These are phyloP conservation scores for Ursus arctos DNA, from an alignment of 2,113 vertebrate genomes.

Conservation along the genomic window DNA sequence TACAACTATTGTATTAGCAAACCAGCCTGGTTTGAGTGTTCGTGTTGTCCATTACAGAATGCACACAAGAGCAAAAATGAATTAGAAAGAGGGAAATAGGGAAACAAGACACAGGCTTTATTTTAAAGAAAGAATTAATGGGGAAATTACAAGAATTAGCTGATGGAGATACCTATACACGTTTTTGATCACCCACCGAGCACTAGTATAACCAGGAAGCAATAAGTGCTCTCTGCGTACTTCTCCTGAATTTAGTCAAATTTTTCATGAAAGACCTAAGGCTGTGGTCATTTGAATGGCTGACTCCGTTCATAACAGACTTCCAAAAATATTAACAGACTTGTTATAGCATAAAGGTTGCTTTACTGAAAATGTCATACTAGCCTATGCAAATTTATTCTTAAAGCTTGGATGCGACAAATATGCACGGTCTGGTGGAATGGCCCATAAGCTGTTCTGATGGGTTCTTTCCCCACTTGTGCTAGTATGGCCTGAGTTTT, in stretches of 20 bases:
- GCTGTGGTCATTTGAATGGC: background rate
- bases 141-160: background rate
- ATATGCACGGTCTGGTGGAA: background rate
- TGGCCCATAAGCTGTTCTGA: background rate
- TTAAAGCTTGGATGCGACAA: background rate
- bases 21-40: too few species aligned
- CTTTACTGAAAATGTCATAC: constrained; percentile 14
- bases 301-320: constrained; percentile 14
- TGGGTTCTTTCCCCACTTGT: background rate
- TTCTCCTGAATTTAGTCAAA: background rate
- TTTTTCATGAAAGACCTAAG: constrained; percentile 54
- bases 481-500: background rate
- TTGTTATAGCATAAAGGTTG: background rate
- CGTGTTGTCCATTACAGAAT: rapidly evolving
- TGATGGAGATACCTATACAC: background rate
- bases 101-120: background rate
- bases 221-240: background rate
- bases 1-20: background rate
- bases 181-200: background rate
- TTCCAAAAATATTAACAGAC: constrained; percentile 47
- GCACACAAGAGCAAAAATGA: background rate
- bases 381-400: constrained; percentile 31
- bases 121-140: background rate
- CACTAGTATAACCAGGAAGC: background rate
- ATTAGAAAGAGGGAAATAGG: background rate